Base-by-base conservation (phyloP, 1,140 invertebrate species). In the Camponotus pennsylvanicus region DNA sequence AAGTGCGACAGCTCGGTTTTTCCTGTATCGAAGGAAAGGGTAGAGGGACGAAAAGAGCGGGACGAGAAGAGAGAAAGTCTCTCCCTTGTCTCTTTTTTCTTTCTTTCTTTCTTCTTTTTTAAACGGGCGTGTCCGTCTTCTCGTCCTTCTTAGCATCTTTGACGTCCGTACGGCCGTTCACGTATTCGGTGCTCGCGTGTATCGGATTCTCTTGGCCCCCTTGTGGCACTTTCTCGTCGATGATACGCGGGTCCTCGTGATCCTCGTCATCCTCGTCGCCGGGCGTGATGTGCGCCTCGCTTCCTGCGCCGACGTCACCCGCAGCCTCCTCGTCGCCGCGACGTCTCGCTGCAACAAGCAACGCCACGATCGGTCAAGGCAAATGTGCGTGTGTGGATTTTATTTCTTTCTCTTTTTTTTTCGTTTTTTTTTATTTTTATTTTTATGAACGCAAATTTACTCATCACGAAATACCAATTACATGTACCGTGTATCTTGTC, bases 291-390 rank as follows among this genome's bases (percentile, higher is more conserved):
- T 95, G 95, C 57, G 94, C 94, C 91, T 95, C 95, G 88, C 95
- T 95, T 91, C 94, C 94, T 77, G 94, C 94, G 76, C 95, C 94
- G 90, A 93, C 93, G 87, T 93, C 94, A 88, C 90, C 94, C 87
- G 93, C 92, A 86, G 94, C 93, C 91, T 95, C 95, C 94, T 95
- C 95, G 88, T 95, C 95, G 91, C 94, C 93, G 85, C 94, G 93
- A 92, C 94, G 95, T 88, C 95, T 95, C 92, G 95, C 95, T 95
- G 94, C 92, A 95, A 95, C 95, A 95, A 95, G 94, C 94, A 95
- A 95, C 94, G 94, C 94, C 94, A 95, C 94, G 88, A 95, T 95
- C 94, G 95, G 95, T 95, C 94, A 95, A 95, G 94, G 94, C 95
- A 95, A 93, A 93, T 79, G 57, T 88, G 90, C 75, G 86, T 82